Conservation (phyloP, 2,888 invertebrate species). For the Plagodis dolabraria region DNA sequence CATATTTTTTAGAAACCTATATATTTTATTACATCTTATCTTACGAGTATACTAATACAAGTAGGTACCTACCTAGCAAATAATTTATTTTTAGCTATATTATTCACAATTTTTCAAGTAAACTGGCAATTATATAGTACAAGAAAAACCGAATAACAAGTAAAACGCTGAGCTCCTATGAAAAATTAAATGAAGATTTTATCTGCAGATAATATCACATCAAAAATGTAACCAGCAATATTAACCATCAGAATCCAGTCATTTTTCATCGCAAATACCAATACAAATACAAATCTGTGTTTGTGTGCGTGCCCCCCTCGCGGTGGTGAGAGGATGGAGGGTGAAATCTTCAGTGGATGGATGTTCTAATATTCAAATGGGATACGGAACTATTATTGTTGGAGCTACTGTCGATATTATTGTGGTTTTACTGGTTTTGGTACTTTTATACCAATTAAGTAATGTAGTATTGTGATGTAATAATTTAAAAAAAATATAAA, state of each 20-base stretch:
- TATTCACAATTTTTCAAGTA: too few relatives aligned
- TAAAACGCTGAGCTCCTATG: too few relatives aligned
- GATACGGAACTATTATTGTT: constrained; percentile 85
- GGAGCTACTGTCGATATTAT: constrained; percentile 82
- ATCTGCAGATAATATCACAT: not conserved
- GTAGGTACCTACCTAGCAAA: too few relatives aligned
- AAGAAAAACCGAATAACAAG: too few relatives aligned
- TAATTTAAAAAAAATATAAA: too few relatives aligned
- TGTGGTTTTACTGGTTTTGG: constrained; percentile 54
- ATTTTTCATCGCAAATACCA: constrained; percentile 42
- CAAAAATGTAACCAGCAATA: constrained; percentile 27
- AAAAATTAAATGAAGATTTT: too few relatives aligned
- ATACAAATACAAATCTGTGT: constrained; percentile 33
- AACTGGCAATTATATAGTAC: too few relatives aligned
- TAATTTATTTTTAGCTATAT: too few relatives aligned
- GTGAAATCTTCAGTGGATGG: constrained; percentile 81
- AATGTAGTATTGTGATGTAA: not conserved
- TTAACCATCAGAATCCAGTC: constrained; percentile 30
- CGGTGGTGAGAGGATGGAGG: constrained; percentile 35
- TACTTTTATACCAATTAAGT: constrained; percentile 39
- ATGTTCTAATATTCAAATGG: constrained; percentile 85
- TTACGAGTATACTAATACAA: too few relatives aligned
- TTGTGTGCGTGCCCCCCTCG: constrained; percentile 35
- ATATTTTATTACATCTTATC: too few relatives aligned
- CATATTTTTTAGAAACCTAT: too few relatives aligned